phyloP scores from a whole-genome alignment of 1,140 invertebrate species.

The Pogonomyrmex barbatus region DNA sequence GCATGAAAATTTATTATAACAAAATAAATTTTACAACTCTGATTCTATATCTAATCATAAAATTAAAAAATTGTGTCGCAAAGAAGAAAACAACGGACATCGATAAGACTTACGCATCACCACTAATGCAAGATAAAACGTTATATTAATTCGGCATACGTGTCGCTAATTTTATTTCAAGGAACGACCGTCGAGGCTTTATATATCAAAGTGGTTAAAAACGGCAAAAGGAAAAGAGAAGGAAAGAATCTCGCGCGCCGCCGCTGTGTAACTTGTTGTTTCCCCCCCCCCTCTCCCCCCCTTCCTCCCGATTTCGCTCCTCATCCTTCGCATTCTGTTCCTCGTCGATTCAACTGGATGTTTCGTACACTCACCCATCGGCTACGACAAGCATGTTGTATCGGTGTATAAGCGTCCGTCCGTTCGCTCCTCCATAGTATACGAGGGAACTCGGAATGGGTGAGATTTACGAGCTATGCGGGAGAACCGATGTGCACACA shows the following conservation, averaged over 20 bases:
- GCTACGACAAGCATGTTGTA: slow-evolving; percentile 74
- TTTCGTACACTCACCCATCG: slow-evolving; percentile 63
- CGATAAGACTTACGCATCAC: slow-evolving; percentile 1
- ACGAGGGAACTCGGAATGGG: slow-evolving; percentile 57
- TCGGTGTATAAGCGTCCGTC: slow-evolving; percentile 75
- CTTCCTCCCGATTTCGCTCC: slow-evolving; percentile 36
- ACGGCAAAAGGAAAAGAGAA: background rate
- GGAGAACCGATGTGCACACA: slow-evolving; percentile 53
- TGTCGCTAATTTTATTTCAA: slow-evolving; percentile 19
- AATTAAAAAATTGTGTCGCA: background rate
- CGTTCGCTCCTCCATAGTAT: slow-evolving; percentile 47
- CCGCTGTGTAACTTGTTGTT: slow-evolving; percentile 31
- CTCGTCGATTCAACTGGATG: slow-evolving; percentile 65
- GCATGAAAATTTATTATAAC: background rate
- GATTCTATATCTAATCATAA: background rate
- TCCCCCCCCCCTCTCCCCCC: background rate
- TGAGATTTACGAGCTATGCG: slow-evolving; percentile 80
- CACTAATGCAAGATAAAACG: background rate
- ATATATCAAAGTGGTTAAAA: slow-evolving; percentile 22
- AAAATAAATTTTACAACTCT: background rate
- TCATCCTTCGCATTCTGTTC: slow-evolving; percentile 54
- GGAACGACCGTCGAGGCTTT: background rate
- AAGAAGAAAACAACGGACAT: background rate
- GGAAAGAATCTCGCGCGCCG: background rate
- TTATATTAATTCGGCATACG: background rate